Evolutionary conservation across 2,888 invertebrate genomes (phyloP).

Genomic region (Cheilosia urbana): DNA sequence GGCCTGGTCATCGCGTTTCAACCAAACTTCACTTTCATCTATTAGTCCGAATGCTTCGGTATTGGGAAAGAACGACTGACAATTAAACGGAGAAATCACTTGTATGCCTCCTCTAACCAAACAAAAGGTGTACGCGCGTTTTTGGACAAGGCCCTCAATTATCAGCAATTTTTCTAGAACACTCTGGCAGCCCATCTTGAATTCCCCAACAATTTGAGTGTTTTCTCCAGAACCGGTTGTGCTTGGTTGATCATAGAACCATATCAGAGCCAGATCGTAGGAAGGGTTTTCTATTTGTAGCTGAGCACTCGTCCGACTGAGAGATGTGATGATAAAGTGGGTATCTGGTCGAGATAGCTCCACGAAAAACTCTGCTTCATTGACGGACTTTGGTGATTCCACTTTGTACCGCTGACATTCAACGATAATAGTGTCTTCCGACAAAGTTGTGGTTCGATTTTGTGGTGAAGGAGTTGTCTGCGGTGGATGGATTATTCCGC

Average conservation of each 20-base stretch:
- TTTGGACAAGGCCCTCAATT: constrained; percentile 61
- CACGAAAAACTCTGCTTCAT: background rate
- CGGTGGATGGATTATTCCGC: background rate
- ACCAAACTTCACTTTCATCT: constrained; percentile 76
- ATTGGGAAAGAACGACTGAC: constrained; percentile 76
- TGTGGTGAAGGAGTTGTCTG: constrained; percentile 49
- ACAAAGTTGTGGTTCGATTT: constrained; percentile 45
- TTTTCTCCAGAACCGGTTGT: background rate
- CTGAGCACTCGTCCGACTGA: constrained; percentile 19
- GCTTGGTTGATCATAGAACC: constrained; percentile 59
- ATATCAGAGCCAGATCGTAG: constrained; percentile 45
- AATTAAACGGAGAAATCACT: constrained; percentile 78
- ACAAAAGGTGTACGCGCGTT: constrained; percentile 77
- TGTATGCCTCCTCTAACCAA: constrained; percentile 63
- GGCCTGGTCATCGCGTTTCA: constrained; percentile 59
- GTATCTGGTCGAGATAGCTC: constrained; percentile 49
- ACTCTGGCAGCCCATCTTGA: constrained; percentile 49
- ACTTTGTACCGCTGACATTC: constrained; percentile 22
- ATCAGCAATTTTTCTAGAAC: constrained; percentile 30
- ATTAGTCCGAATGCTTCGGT: background rate
- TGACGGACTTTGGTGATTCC: background rate
- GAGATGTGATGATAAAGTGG: constrained; percentile 4
- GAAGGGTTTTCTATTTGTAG: constrained; percentile 3
- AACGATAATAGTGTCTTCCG: constrained; percentile 31
- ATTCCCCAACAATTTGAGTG: constrained; percentile 19